Conservation (phyloP, 2,113 vertebrate species). For the Illadopsis cleaveri region DNA sequence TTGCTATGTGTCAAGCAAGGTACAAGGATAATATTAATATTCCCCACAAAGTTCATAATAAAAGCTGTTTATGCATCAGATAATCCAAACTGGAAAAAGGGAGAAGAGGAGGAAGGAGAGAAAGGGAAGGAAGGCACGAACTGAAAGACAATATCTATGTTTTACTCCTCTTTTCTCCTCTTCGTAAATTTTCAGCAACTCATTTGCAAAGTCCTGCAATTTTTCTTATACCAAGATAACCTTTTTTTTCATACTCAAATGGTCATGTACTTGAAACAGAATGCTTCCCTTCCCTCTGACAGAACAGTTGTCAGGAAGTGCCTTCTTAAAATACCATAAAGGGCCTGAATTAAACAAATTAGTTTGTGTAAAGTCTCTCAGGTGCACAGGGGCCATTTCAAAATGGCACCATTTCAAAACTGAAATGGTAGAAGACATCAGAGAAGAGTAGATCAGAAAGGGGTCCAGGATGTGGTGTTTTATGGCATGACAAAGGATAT, state of each 20-base stretch:
- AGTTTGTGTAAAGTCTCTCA: background rate
- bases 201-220: background rate
- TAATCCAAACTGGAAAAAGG: background rate
- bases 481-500: background rate
- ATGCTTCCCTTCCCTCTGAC: background rate
- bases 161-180: background rate
- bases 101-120: background rate
- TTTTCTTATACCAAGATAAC: background rate
- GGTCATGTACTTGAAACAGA: background rate
- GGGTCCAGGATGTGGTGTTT: background rate
- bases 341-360: background rate
- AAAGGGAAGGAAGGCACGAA: background rate
- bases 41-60: background rate
- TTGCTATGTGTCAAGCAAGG: background rate
- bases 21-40: background rate
- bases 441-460: background rate
- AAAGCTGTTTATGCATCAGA: background rate
- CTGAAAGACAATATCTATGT: background rate
- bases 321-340: background rate
- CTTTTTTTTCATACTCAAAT: background rate
- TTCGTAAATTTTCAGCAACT: background rate
- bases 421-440: background rate
- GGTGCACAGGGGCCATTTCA: background rate
- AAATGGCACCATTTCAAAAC: too few relatives aligned
- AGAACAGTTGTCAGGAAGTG: background rate